Base-by-base conservation (phyloP, 2,113 vertebrate species). In the Zonotrichia leucophrys region DNA sequence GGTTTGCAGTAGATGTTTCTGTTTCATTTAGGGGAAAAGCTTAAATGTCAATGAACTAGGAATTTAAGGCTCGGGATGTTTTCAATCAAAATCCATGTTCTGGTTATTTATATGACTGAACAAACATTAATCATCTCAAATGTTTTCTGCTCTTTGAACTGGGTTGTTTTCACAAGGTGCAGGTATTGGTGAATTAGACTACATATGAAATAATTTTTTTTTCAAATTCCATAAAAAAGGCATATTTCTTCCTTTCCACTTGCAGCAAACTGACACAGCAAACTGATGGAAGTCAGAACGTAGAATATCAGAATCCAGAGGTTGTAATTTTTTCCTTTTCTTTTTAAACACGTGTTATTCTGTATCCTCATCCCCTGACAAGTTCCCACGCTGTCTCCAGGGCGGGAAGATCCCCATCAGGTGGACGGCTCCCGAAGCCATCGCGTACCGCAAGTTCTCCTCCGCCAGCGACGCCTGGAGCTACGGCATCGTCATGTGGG, bases 401-500 rank as follows among this genome's bases (percentile, higher is more conserved):
- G 99, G 99, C 47, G 99, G 99, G 15, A 99, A 99, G 97, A 99
- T 99, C 72, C 99, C 99, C 25, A 99, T 99, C 95, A 98, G 99
- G 78, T 99, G 99, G 99, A 99, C 99, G 0, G 99, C 99, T 66
- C 99, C 99, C 14, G 99, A 99, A 97, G 99, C 99, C 62, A 99
- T 99, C 41, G 98, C 99, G 35, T 99, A 99, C 97, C 98, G 99
- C 28, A 99, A 99, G 77, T 99, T 99, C 97, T 99, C 99, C 62
- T 99, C 99, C 0, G 99, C 99, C 52, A 99, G 99, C 4, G 99
- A 99, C 1, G 98, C 98, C 0, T 99, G 99, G 99, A 99, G 99
- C 95, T 99, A 99, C 1, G 99, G 99, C 37, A 99, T 99, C n/a
- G 99, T 99, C 74, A 99, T 99, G 99, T 99, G 99, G 99, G 99